Conservation (phyloP, 2,113 vertebrate species). For the Anarrhichthys ocellatus region DNA sequence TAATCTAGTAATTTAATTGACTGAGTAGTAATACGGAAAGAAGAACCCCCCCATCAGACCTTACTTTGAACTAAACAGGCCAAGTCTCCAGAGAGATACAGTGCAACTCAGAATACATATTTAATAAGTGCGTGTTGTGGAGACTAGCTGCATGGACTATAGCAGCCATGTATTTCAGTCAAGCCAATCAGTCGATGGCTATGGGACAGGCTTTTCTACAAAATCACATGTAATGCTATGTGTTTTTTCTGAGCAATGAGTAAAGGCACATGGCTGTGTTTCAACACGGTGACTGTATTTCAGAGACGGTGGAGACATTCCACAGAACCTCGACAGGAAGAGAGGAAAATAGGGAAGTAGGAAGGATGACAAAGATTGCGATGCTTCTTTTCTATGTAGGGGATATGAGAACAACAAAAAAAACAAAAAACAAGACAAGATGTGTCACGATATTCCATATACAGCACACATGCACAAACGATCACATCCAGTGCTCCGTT, state of each 20-base stretch:
- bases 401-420: not conserved
- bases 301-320: not conserved
- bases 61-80: constrained; percentile 71
- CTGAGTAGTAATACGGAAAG: constrained; percentile 12
- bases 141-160: constrained; percentile 44
- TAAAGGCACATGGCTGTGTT: not conserved
- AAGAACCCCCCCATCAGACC: constrained; percentile 24
- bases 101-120: constrained; percentile 69
- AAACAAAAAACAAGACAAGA: not conserved
- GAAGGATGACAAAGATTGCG: not conserved
- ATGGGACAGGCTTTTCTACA: constrained; percentile 33
- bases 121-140: constrained; percentile 64
- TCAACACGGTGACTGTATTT: not conserved
- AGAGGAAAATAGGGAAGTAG: not conserved
- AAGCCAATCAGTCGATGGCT: constrained; percentile 51
- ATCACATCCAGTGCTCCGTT: constrained; percentile 15
- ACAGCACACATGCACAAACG: constrained; percentile 1
- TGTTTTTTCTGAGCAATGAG: constrained; percentile 30
- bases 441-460: not conserved
- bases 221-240: constrained; percentile 40
- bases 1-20: constrained; percentile 47
- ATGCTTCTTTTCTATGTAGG: not conserved
- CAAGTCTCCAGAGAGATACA: constrained; percentile 58
- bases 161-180: constrained; percentile 25
- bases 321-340: not conserved